Base-by-base conservation (phyloP, 2,888 invertebrate species). In the Zonitis immaculata region DNA sequence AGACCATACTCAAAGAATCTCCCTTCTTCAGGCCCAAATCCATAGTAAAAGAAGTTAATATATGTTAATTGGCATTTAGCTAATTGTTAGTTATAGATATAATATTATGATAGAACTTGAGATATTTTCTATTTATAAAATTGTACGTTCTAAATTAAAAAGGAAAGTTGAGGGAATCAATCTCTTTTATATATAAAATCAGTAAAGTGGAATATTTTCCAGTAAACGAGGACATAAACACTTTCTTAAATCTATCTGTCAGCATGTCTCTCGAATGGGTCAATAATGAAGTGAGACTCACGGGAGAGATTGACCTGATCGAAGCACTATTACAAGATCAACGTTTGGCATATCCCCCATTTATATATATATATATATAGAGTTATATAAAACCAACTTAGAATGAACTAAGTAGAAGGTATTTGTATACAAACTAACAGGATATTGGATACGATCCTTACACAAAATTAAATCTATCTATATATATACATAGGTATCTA, bases 201-300 rank as follows among this genome's bases (percentile, higher is more conserved):
- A 12, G 12, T 14, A 22, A 47, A 39, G 28, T 49, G 11, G 49
- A 28, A 28, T 52, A 48, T 52, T 52, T 52, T 52, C 49, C 42
- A 53, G n/a, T 32, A 53, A 53, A 53, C 52, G 52, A 53, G 52
- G 42, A 53, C 46, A 53, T 49, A 53, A n/a, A 53, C 52, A 49
- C 49, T 49, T 53, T 42, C 52, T 49, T 53, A 52, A 58, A 52
- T 48, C 53, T 60, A 52, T 57, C 58, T 54, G 54, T 59, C 59
- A 59, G 54, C 51, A 49, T 49, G 43, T 57, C 54, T 46, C 44
- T 49, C 51, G 62, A 71, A 69, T 67, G 62, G 69, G 69, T 70
- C 69, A 69, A 68, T 70, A 69, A 69, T 69, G 68, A 71, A 70
- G 70, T 69, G 70, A 68, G 67, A 67, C 70, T 70, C 69, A 59